Conservation (phyloP, 2,113 vertebrate species). For the Desmodus rotundus region DNA sequence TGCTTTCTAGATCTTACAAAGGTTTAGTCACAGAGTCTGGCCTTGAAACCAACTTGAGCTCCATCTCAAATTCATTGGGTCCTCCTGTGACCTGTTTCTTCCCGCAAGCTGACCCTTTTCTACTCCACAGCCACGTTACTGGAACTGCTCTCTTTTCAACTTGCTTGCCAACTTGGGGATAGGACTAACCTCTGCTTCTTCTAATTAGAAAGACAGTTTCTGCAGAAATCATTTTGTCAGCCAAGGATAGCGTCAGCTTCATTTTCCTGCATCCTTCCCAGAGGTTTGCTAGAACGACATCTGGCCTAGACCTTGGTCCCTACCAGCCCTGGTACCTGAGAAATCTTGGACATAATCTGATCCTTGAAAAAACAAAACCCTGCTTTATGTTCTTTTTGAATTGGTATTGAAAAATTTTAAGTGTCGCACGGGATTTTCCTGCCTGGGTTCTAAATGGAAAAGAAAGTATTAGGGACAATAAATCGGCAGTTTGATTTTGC, state of each 20-base stretch:
- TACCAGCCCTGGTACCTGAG: neutral
- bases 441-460: neutral
- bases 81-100: neutral
- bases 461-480: neutral
- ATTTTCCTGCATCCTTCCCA: neutral
- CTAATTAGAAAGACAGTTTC: neutral
- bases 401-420: neutral
- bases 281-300: neutral
- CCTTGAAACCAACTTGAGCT: neutral
- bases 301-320: neutral
- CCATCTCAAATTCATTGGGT: neutral
- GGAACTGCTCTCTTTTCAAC: neutral
- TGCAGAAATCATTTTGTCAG: neutral
- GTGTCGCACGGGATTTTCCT: neutral
- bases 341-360: neutral
- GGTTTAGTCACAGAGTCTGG: neutral
- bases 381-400: neutral
- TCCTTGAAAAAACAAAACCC: neutral
- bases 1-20: neutral
- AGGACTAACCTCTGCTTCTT: neutral
- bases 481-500: neutral
- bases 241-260: neutral
- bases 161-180: neutral
- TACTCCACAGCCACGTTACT: neutral
- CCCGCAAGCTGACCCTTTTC: neutral